Conservation (phyloP, 2,797 vertebrate species). For the Xiphophorus birchmanni region DNA sequence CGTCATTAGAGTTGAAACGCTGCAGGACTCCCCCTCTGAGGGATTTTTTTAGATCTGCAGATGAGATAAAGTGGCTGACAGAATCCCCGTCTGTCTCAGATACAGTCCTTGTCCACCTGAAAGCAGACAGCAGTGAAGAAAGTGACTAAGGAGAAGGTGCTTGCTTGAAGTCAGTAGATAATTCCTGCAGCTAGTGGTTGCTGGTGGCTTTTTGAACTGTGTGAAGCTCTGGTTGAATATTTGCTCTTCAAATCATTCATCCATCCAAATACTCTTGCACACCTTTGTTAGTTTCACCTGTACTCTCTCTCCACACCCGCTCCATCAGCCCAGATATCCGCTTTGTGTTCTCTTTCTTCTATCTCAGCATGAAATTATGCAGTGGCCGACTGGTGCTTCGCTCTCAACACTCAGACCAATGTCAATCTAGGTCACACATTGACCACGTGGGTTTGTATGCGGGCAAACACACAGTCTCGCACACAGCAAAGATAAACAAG, state of each 20-base stretch:
- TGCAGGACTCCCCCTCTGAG: conserved; percentile 35
- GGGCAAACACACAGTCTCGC: conserved; percentile 22
- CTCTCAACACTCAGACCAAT: conserved; percentile 33
- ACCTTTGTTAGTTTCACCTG: conserved; percentile 31
- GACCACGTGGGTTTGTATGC: conserved; percentile 45
- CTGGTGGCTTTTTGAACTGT: neutral
- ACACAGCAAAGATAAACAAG: conserved; percentile 66
- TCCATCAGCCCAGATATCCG: conserved; percentile 42
- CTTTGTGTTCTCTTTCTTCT: conserved; percentile 38
- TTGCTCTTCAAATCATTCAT: conserved; percentile 33
- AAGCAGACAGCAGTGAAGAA: neutral
- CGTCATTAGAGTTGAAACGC: conserved; percentile 21
- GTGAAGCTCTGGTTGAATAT: neutral
- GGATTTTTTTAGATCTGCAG: conserved; percentile 29
- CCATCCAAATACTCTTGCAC: conserved; percentile 20
- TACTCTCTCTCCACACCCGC: conserved; percentile 35
- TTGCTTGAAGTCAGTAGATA: conserved; percentile 11
- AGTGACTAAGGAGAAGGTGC: conserved; percentile 8
- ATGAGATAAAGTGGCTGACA: conserved; percentile 27
- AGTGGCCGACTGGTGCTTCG: conserved; percentile 26
- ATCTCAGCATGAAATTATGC: conserved; percentile 27
- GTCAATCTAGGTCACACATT: conserved; percentile 50
- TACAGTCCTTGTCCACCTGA: conserved; percentile 15
- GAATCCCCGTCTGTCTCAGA: conserved; percentile 9
- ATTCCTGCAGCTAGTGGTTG: neutral